Evolutionary conservation across 2,113 vertebrate genomes (phyloP).

Genomic region (Coptodon rendalli): DNA sequence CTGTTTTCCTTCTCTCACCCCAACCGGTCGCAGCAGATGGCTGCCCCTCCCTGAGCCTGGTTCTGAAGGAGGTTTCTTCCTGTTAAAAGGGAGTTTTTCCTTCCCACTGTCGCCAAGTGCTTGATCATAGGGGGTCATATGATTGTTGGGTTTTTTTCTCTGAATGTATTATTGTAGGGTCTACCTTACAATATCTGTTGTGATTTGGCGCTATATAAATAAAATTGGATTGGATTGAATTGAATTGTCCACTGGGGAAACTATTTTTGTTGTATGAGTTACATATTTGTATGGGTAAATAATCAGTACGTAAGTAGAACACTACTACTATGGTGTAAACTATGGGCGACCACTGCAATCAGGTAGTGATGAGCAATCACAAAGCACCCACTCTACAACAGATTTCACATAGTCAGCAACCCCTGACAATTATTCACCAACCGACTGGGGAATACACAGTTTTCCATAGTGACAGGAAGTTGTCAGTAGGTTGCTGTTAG

Average conservation of each 20-base stretch:
- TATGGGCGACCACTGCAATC: not conserved
- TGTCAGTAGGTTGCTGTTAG: not conserved
- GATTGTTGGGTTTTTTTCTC: not conserved
- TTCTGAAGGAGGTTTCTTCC: not conserved
- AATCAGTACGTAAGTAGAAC: not conserved
- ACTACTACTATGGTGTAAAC: not conserved
- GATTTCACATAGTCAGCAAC: not conserved
- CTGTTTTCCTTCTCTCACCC: not conserved
- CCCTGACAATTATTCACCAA: not conserved
- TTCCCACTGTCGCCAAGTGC: not conserved
- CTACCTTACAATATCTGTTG: not conserved
- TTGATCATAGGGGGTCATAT: fast-evolving
- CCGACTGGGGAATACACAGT: not conserved
- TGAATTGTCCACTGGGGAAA: not conserved
- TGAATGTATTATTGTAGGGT: not conserved
- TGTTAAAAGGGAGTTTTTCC: not conserved
- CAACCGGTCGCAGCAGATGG: not conserved
- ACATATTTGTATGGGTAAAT: not conserved
- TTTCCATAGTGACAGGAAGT: not conserved
- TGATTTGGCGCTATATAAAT: not conserved
- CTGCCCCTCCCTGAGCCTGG: not conserved
- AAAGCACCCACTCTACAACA: not conserved
- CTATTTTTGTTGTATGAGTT: not conserved
- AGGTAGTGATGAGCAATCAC: not conserved
- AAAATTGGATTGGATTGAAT: fast-evolving